Evolutionary conservation across 2,113 vertebrate genomes (phyloP).

Genomic region (Crotalus tigris): DNA sequence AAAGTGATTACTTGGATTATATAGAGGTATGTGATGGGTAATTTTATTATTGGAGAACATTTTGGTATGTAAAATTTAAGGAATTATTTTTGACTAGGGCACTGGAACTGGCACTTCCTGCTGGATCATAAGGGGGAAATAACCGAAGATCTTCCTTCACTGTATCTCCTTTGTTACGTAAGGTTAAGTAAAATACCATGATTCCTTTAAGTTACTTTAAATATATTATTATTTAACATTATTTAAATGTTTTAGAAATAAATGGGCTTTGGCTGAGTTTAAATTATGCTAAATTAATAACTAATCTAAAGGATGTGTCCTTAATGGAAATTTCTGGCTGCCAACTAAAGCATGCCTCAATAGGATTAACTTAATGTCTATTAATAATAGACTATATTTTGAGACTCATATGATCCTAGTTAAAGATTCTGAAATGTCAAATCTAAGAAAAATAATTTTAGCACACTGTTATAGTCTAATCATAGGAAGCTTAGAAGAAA

Average conservation of each 20-base stretch:
- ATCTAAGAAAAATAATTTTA: background rate
- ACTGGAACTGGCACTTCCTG: background rate
- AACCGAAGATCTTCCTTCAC: background rate
- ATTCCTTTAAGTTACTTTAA: background rate
- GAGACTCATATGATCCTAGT: background rate
- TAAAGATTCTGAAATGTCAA: background rate
- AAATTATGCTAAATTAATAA: background rate
- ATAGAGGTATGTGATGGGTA: background rate
- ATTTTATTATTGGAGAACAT: background rate
- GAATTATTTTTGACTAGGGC: background rate
- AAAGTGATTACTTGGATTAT: background rate
- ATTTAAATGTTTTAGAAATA: slow-evolving; percentile 11
- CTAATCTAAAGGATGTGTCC: background rate
- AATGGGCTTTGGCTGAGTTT: background rate
- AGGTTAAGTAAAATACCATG: background rate
- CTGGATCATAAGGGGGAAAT: background rate
- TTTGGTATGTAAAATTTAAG: background rate
- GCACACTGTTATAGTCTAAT: background rate
- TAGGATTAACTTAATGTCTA: background rate
- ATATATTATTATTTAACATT: background rate
- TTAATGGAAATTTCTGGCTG: background rate
- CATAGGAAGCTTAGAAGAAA: background rate
- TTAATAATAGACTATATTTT: background rate
- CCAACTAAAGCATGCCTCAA: slow-evolving; percentile 11
- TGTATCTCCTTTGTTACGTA: background rate